Evolutionary conservation across 2,113 vertebrate species (phyloP), one percentile per base, ranked within the genome.

Genomic region (Platycercus adscitus): DNA sequence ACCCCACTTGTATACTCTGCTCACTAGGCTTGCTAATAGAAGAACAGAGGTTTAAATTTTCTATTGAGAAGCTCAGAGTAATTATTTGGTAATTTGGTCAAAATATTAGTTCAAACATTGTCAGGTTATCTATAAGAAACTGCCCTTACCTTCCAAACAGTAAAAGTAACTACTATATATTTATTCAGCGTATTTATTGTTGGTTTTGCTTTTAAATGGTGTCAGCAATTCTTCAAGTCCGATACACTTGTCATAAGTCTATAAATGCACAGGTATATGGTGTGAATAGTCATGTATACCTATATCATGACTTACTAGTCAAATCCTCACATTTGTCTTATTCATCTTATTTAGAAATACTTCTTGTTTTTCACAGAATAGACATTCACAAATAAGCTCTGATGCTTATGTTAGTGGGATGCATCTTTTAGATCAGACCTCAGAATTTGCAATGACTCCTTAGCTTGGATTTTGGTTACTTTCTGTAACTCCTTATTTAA

Each of bases 71-170:
- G 2, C 4, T 68, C 41, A 66, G 31, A 17, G 10, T 26, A 35
- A 10, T 60, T 77, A 49, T 35, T 26, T 76, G 53, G 29, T 20
- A 56, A 2, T 65, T 80, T 41, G 6, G 20, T 49, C 68, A 86
- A 79, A 86, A 58, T 55, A 64, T 17, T 43, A 5, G 58, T 86
- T 46, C 29, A 29, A 79, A 64, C 20, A 53, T 71, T 85, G 55
- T 64, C 3, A 72, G 9, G 69, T 37, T 41, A 76, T n/a, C 41
- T 47, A 0, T 65, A 56, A 83, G 39, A 90, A 93, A 49, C 0
- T 0, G 0, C 7, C 4, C 7, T 55, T 81, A 9, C 25, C 66
- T 83, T 75, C n/a, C 24, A 61, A 64, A 78, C 0, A 50, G 4
- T 66, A 9, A 10, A 79, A 63, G 31, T n/a, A 47, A 86, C 49